Percentiles rank a stretch among this genome's conserved stretches.
These are phyloP conservation scores for Eidolon dupreanum DNA, from an alignment of 2,797 vertebrate genomes.

Conservation along the genomic window DNA sequence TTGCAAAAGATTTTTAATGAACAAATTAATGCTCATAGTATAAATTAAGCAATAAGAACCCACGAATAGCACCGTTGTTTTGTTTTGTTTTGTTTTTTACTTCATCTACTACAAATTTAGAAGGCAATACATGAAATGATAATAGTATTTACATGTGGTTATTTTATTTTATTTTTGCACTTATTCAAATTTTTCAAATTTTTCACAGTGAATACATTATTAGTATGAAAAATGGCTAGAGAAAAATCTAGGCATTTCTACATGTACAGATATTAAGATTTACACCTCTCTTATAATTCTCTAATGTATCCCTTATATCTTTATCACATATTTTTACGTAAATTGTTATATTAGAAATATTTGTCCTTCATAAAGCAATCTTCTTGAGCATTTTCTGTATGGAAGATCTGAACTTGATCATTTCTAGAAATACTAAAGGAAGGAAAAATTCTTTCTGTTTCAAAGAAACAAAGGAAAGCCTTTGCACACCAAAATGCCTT, in stretches of 20 bases:
- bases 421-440: background rate
- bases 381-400: background rate
- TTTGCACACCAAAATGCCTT: background rate
- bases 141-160: background rate
- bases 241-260: background rate
- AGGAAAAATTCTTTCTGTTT: background rate
- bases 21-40: background rate
- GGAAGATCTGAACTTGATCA: background rate
- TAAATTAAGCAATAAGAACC: background rate
- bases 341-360: background rate
- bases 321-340: background rate
- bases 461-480: background rate
- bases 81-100: background rate
- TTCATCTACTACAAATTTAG: background rate
- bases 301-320: background rate
- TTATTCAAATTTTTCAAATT: background rate
- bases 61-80: background rate
- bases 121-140: background rate
- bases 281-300: fast-evolving
- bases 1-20: background rate
- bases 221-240: background rate
- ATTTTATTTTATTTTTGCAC: background rate
- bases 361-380: background rate
- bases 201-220: background rate
- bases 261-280: too few relatives aligned